phyloP scores from a whole-genome alignment of 2,113 vertebrate species.

The Lophochroa leadbeateri region DNA sequence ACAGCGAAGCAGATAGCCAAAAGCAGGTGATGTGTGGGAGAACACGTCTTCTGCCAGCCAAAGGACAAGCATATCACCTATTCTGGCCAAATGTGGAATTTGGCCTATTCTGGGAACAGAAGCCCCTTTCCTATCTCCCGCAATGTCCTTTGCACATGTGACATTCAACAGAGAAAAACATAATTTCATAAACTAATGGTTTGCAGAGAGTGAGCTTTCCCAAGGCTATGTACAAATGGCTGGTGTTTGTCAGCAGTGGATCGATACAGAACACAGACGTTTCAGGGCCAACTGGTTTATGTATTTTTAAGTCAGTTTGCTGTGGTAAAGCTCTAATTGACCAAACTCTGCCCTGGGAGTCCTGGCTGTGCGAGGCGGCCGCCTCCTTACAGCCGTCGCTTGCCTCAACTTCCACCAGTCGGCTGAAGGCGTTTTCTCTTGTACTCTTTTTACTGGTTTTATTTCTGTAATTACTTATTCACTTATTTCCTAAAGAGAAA shows the following conservation, averaged over 20 bases:
- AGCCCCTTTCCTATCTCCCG: background rate
- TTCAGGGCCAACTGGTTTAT: background rate
- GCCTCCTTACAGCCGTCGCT: rapidly evolving
- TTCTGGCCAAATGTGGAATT: background rate
- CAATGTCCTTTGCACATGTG: background rate
- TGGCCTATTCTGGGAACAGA: background rate
- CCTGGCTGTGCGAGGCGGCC: rapidly evolving
- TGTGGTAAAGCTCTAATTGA: conserved; percentile 22
- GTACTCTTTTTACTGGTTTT: background rate
- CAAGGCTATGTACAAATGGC: conserved; percentile 1
- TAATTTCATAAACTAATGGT: conserved; percentile 3
- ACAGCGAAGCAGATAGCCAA: background rate
- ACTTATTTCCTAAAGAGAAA: background rate
- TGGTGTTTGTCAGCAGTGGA: background rate
- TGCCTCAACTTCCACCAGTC: background rate
- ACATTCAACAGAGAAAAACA: background rate
- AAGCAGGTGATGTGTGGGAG: background rate
- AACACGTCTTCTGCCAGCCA: rapidly evolving
- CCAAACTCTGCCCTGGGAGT: background rate
- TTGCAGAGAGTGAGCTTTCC: background rate
- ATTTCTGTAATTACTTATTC: conserved; percentile 4
- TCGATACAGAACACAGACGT: background rate
- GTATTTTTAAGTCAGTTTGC: conserved; percentile 7
- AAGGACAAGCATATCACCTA: background rate
- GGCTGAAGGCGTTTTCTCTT: background rate